Conservation (phyloP, 2,888 invertebrate genomes). For the Drosophila koepferae region DNA sequence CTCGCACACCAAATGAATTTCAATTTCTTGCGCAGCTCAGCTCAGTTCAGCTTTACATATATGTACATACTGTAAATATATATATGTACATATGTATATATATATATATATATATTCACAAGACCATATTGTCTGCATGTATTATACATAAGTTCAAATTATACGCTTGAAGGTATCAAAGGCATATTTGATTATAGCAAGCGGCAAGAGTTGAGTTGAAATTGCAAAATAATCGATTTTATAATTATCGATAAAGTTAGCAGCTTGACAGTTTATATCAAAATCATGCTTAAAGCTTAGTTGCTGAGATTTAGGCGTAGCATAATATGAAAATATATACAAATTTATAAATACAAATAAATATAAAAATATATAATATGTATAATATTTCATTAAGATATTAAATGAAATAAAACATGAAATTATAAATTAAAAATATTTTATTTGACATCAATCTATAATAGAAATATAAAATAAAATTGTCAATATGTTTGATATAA, state of each 20-base stretch:
- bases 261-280: background rate
- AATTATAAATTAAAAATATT: too few species aligned
- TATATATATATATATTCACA: constrained; percentile 15
- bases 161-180: background rate
- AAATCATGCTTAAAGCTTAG: too few species aligned
- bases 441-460: too few species aligned
- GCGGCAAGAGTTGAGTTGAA: too few species aligned
- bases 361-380: background rate
- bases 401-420: too few species aligned
- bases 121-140: constrained; percentile 16
- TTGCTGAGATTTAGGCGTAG: background rate
- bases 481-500: background rate
- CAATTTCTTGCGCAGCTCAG: constrained; percentile 50
- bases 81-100: constrained; percentile 3
- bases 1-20: constrained; percentile 66
- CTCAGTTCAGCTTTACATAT: constrained; percentile 19
- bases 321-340: background rate
- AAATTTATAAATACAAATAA: background rate
- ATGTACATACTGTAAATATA: constrained; percentile 13
- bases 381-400: background rate
- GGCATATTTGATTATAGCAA: background rate
- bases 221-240: background rate
- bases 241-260: background rate
- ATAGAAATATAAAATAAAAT: background rate
- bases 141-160: constrained; percentile 6